Evolutionary conservation across 2,888 invertebrate genomes (phyloP).

Genomic region (Spodoptera picta): DNA sequence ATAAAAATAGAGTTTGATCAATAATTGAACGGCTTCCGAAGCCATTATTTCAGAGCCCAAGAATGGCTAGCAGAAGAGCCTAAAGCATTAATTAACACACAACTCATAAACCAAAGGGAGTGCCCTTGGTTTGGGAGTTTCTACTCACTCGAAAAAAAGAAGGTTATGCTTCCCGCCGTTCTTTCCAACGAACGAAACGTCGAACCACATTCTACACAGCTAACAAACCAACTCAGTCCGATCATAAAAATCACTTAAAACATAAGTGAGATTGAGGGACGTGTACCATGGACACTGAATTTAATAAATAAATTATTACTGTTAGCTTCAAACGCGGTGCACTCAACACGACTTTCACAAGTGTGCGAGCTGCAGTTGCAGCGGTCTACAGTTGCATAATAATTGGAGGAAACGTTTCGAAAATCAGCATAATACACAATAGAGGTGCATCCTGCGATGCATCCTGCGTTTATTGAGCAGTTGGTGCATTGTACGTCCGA

Average conservation of each 20-base stretch:
- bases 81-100: too few species aligned
- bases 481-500: slow-evolving; percentile 3
- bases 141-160: slow-evolving; percentile 76
- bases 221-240: slow-evolving; percentile 41
- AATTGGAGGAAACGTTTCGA: slow-evolving; percentile 78
- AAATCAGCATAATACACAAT: slow-evolving; percentile 68
- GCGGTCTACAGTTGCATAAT: slow-evolving; percentile 57
- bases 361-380: slow-evolving; percentile 28
- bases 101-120: background rate
- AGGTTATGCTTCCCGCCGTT: slow-evolving; percentile 72
- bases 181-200: slow-evolving; percentile 72
- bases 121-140: too few species aligned
- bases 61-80: too few species aligned
- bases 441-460: slow-evolving; percentile 66
- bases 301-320: slow-evolving; percentile 42
- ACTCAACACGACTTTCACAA: slow-evolving; percentile 71
- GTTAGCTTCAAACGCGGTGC: slow-evolving; percentile 43
- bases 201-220: slow-evolving; percentile 72
- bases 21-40: too few species aligned
- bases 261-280: slow-evolving; percentile 59
- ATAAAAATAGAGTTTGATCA: too few species aligned
- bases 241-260: slow-evolving; percentile 62
- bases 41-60: too few species aligned
- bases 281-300: slow-evolving; percentile 35
- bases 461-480: slow-evolving; percentile 66